Conservation (phyloP, 2,888 invertebrate species). For the Drosophila parthenogenetica region DNA sequence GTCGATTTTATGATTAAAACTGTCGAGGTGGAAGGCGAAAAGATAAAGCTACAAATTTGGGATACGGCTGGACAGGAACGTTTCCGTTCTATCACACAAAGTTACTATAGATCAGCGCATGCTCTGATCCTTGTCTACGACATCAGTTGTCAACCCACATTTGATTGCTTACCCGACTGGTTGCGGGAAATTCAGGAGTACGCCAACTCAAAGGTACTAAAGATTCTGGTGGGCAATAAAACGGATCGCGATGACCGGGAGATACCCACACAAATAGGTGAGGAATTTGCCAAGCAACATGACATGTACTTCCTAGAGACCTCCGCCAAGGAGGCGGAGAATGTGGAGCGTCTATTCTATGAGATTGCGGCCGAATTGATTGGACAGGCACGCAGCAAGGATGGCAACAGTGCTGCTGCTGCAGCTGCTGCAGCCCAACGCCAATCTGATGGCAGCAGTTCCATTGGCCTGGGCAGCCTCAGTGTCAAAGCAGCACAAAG, state of each 20-base stretch:
- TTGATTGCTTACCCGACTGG: conserved; percentile 99
- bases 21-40: conserved; percentile 97
- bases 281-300: conserved; percentile 97
- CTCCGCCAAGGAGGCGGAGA: conserved; percentile 98
- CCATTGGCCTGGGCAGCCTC: conserved; percentile 75
- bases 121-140: conserved; percentile 98
- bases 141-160: conserved; percentile 98
- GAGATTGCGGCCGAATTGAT: conserved; percentile 97
- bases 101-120: conserved; percentile 98
- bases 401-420: conserved; percentile 67
- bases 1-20: conserved; percentile 99
- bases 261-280: conserved; percentile 95
- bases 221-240: conserved; percentile 92
- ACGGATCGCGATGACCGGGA: conserved; percentile 98
- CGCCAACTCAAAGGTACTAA: conserved; percentile 93
- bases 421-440: conserved; percentile 62
- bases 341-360: conserved; percentile 98
- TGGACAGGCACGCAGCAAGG: conserved; percentile 96
- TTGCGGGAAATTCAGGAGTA: conserved; percentile 98
- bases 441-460: conserved; percentile 64
- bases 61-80: conserved; percentile 99
- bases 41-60: conserved; percentile 99
- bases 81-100: conserved; percentile 98
- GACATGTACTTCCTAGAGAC: conserved; percentile 99
- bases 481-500: conserved; percentile 79